Base-by-base conservation (phyloP, 2,888 invertebrate species). In the Chironomus tentans region DNA sequence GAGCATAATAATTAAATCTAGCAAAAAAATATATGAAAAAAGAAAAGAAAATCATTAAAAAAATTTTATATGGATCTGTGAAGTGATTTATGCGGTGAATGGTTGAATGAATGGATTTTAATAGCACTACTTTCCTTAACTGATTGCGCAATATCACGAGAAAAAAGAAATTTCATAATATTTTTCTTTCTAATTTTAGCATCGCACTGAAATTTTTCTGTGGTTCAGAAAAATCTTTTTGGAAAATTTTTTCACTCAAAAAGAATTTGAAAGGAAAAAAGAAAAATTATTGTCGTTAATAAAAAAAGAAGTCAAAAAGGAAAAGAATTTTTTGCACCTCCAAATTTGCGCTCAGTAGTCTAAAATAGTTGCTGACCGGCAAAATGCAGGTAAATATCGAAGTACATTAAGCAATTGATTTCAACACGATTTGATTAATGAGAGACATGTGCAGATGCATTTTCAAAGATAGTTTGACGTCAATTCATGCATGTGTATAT, bases 311-410 rank as follows among this genome's bases (percentile, higher is more conserved):
- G 15, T 18, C 18, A 18, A 7, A 18, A n/a, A 2, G 4, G 6
- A 18, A 18, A 56, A 56, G 2, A 1, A 15, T 6, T n/a, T 56
- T 38, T 38, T 38, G 38, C 38, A 38, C 38, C 10, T 38, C 38
- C 38, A 38, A 38, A 38, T 38, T 38, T 38, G 38, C 56, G 56
- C 56, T 56, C 56, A 56, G 56, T 56, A 18, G 7, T 38, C 38
- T 56, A 56, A 56, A 56, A 56, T 56, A 38, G 38, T 56, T 18
- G 18, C 56, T 56, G 56, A 70, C 70, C 70, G 70, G 70, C 70
- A 22, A 24, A 24, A 70, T 70, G 70, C 70, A 70, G 70, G 70
- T 70, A 70, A 70, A 47, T 18, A 56, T n/a, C 6, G 15, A 24
- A 68, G 28, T 3, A n/a, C 5, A 68, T 38, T n/a, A n/a, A n/a